A percentile compares a stretch with the other conserved stretches of the same genome.
Conservation (phyloP, 1,140 invertebrate species). For the Babylonia areolata region DNA sequence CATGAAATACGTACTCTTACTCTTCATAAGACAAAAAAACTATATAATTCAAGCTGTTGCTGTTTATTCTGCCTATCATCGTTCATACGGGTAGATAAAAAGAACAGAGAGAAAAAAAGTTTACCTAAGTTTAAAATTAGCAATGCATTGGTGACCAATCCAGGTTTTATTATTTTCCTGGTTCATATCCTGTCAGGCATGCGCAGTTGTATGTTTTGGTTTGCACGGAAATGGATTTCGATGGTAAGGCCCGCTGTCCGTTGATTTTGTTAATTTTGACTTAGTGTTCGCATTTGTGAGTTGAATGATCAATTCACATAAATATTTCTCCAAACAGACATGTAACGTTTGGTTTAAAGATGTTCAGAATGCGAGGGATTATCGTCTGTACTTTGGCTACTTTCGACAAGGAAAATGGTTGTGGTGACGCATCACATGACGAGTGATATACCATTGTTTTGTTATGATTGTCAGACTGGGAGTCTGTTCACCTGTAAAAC, state of each 20-base stretch:
- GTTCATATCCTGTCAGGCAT: slow-evolving; percentile 28
- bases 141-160: too few relatives aligned
- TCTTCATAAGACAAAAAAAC: too few relatives aligned
- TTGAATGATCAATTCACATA: not conserved
- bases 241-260: slow-evolving; percentile 41
- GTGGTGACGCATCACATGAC: not conserved
- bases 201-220: slow-evolving; percentile 51
- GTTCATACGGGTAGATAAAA: too few relatives aligned
- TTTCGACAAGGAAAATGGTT: slow-evolving; percentile 13
- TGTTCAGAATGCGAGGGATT: not conserved
- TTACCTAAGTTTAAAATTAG: too few relatives aligned
- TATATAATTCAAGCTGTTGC: too few relatives aligned
- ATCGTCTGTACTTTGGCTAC: not conserved
- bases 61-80: too few relatives aligned
- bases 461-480: too few relatives aligned
- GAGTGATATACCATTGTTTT: too few relatives aligned
- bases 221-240: slow-evolving; percentile 55
- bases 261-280: slow-evolving; percentile 15
- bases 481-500: too few relatives aligned
- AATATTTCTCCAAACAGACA: not conserved
- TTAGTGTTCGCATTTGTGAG: not conserved
- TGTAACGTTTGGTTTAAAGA: not conserved
- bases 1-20: too few relatives aligned
- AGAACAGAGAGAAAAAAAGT: too few relatives aligned
- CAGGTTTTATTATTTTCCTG: not conserved